Percentiles rank a stretch among this genome's conserved stretches.
These are phyloP conservation scores for Ricordea florida DNA, from an alignment of 92 coral and sea anemone genomes.

Conservation along the genomic window DNA sequence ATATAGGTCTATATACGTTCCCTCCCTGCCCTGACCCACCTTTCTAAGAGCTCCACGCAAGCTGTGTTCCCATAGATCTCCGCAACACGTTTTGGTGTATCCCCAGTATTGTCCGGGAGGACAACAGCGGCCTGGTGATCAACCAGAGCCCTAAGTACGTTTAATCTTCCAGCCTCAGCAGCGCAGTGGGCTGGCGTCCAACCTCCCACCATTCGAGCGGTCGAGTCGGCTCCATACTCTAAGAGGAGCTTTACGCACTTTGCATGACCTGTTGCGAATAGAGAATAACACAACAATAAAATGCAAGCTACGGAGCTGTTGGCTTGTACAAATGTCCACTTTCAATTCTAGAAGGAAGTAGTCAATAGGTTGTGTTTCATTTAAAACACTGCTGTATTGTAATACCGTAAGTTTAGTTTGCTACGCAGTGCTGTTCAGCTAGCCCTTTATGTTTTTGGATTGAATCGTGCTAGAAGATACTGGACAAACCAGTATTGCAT, in stretches of 20 bases:
- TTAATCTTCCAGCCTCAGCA: slow-evolving; percentile 84
- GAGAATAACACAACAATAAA: neutral
- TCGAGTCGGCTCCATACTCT: slow-evolving; percentile 93
- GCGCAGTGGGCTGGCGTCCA: slow-evolving; percentile 99
- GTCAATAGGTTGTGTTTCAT: no score
- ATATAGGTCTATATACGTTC: neutral
- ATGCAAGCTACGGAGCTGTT: no score
- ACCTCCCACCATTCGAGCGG: slow-evolving; percentile 94
- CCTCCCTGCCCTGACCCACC: slow-evolving; percentile 28
- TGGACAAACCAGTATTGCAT: no score
- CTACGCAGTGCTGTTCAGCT: no score
- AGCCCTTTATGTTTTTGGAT: no score
- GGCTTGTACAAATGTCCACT: no score
- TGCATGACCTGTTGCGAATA: slow-evolving; percentile 72
- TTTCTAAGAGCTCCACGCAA: slow-evolving; percentile 76
- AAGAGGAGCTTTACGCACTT: slow-evolving; percentile 90
- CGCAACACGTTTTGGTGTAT: slow-evolving; percentile 87
- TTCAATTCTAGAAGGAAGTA: no score
- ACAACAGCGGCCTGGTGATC: slow-evolving; percentile 88
- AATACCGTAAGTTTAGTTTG: no score
- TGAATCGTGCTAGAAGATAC: no score
- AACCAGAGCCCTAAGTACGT: slow-evolving; percentile 70
- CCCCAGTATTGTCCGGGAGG: slow-evolving; percentile 84
- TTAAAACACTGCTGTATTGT: no score
- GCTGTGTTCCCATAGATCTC: slow-evolving; percentile 89